Conservation (phyloP, 2,888 invertebrate genomes). For the Magallana nippona region DNA sequence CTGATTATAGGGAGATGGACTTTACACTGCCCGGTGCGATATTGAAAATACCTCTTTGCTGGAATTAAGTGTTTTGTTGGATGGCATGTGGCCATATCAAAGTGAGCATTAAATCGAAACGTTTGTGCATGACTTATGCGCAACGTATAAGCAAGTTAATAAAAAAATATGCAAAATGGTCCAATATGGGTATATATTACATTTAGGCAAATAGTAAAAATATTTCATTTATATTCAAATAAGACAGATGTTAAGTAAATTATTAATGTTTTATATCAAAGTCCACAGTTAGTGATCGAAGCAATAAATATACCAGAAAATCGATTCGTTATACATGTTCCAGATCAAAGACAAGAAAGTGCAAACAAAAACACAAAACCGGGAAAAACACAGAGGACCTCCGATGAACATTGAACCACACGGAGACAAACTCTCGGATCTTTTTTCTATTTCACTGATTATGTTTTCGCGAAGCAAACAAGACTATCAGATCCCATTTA, state of each 20-base stretch:
- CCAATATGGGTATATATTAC: too few relatives aligned
- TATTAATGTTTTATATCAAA: too few relatives aligned
- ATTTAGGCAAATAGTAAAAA: too few relatives aligned
- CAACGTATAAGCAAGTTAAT: too few relatives aligned
- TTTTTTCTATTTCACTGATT: slow-evolving; percentile 27
- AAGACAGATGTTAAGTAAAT: too few relatives aligned
- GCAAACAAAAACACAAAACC: neutral
- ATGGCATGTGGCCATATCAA: too few relatives aligned
- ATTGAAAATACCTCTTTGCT: neutral
- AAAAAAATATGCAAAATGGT: too few relatives aligned
- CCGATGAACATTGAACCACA: slow-evolving; percentile 14
- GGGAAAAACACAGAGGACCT: slow-evolving; percentile 1
- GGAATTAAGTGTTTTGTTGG: too few relatives aligned
- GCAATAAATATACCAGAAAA: neutral
- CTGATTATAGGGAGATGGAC: slow-evolving; percentile 13
- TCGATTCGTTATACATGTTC: neutral
- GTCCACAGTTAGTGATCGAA: too few relatives aligned
- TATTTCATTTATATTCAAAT: too few relatives aligned
- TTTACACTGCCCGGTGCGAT: neutral
- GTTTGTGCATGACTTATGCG: too few relatives aligned
- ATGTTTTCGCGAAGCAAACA: slow-evolving; percentile 11
- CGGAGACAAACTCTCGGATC: slow-evolving; percentile 28
- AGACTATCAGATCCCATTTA: slow-evolving; percentile 2
- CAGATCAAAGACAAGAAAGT: slow-evolving; percentile 12
- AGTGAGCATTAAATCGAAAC: too few relatives aligned